A percentile compares a stretch with the other conserved stretches of the same genome.
Evolutionary conservation across 2,797 vertebrate species (phyloP).

Genomic region (Cynodonichthys magdalenae): DNA sequence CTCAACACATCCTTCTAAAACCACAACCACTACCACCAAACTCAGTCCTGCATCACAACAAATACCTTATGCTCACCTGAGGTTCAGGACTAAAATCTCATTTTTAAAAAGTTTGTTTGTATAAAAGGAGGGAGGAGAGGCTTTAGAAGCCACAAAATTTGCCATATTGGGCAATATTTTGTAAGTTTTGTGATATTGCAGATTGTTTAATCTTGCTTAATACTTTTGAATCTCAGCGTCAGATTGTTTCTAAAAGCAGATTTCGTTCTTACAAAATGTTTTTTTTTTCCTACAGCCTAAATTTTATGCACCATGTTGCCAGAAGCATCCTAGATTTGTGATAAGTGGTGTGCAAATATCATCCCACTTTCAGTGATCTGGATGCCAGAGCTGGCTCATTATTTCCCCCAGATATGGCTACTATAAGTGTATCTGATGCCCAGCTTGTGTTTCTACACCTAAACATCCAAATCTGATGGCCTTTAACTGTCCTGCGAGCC

Average conservation of each 20-base stretch:
- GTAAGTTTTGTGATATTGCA: not conserved
- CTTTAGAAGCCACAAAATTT: too few relatives aligned
- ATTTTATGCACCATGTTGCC: conserved; percentile 10
- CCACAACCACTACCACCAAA: conserved; percentile 24
- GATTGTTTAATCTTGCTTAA: too few relatives aligned
- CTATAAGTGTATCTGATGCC: conserved; percentile 8
- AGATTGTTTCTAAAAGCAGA: too few relatives aligned
- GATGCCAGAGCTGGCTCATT: conserved; percentile 7
- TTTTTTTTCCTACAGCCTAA: not conserved
- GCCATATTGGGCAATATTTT: not conserved
- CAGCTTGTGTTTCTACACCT: conserved; percentile 1
- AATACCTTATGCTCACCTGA: conserved; percentile 10
- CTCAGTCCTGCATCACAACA: conserved; percentile 21
- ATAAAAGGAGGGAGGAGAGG: not conserved
- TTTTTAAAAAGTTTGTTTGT: not conserved
- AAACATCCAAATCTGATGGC: conserved; percentile 6
- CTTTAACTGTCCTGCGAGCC: not conserved
- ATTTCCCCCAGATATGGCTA: conserved; percentile 9
- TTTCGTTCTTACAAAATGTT: not conserved
- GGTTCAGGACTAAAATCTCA: not conserved
- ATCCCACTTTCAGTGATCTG: conserved; percentile 10
- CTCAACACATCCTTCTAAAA: conserved; percentile 30
- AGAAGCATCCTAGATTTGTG: conserved; percentile 12
- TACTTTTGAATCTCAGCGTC: too few relatives aligned
- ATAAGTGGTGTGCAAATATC: conserved; percentile 20